phyloP scores from a whole-genome alignment of 2,888 invertebrate genomes.

The Eupithecia dodoneata region DNA sequence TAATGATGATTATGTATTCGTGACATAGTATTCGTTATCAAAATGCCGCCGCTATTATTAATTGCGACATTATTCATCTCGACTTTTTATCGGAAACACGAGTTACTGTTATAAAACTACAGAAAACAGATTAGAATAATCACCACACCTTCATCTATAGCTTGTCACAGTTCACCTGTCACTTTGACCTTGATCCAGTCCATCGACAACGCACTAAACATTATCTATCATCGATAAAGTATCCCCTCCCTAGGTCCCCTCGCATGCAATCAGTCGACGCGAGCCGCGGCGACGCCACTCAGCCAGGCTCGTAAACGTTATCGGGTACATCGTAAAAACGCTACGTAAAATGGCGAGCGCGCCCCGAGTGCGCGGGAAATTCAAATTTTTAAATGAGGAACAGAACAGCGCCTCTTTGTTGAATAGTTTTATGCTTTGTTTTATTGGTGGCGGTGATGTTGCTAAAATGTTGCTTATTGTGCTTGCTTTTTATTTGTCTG shows the following conservation, averaged over 20 bases:
- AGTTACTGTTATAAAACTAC: neutral
- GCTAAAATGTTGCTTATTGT: neutral
- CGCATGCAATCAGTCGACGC: conserved; percentile 79
- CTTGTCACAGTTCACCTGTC: neutral
- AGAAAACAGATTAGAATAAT: neutral
- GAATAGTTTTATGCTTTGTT: conserved; percentile 26
- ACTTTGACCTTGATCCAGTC: neutral
- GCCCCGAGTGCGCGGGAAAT: conserved; percentile 47
- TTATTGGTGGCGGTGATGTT: neutral
- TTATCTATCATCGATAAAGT: conserved; percentile 32
- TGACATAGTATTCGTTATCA: too few relatives aligned
- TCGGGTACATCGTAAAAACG: conserved; percentile 81
- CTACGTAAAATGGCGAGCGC: conserved; percentile 78
- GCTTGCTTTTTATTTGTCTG: neutral
- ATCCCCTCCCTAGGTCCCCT: conserved; percentile 48
- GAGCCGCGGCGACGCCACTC: conserved; percentile 81
- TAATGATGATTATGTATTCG: too few relatives aligned
- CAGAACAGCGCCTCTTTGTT: conserved; percentile 19
- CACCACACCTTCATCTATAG: neutral
- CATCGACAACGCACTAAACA: conserved; percentile 17
- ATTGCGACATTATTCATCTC: too few relatives aligned
- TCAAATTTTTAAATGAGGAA: conserved; percentile 40
- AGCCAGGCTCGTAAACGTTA: conserved; percentile 81
- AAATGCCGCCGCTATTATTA: too few relatives aligned
- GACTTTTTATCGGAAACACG: too few relatives aligned